phyloP scores from a whole-genome alignment of 2,888 invertebrate species.

The Drosophila picticornis region DNA sequence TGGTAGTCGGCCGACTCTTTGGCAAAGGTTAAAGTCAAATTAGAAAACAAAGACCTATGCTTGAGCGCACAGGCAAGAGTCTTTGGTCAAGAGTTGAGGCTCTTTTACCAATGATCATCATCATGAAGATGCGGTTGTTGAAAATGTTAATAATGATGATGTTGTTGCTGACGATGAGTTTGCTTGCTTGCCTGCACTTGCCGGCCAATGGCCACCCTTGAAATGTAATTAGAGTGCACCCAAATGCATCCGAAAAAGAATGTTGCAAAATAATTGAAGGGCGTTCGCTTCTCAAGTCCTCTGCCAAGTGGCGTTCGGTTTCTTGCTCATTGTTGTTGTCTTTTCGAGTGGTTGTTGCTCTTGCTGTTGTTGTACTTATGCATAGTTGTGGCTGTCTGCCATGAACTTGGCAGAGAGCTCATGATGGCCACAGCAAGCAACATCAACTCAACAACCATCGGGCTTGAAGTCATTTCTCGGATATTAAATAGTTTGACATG shows the following conservation, averaged over 20 bases:
- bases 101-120: conserved; percentile 31
- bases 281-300: conserved; percentile 48
- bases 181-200: conserved; percentile 31
- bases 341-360: not conserved
- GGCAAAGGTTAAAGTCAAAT: conserved; percentile 73
- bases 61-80: conserved; percentile 68
- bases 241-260: conserved; percentile 67
- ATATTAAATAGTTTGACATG: not conserved
- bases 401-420: conserved; percentile 50
- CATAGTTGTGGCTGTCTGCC: conserved; percentile 31
- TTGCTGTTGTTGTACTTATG: not conserved
- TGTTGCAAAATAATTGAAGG: conserved; percentile 63
- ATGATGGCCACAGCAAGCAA: not conserved
- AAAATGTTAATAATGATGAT: conserved; percentile 15
- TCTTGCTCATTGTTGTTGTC: not conserved
- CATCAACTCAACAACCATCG: not conserved
- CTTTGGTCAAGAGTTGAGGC: conserved; percentile 59
- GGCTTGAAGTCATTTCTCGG: conserved; percentile 17
- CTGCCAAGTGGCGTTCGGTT: conserved; percentile 33
- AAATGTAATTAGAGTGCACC: conserved; percentile 75
- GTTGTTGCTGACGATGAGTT: conserved; percentile 13
- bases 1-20: conserved; percentile 48
- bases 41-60: conserved; percentile 73
- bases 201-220: conserved; percentile 67
- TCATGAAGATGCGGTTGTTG: conserved; percentile 17